These are phyloP conservation scores for Naja naja DNA, from an alignment of 2,113 vertebrate genomes.

Conservation along the genomic window DNA sequence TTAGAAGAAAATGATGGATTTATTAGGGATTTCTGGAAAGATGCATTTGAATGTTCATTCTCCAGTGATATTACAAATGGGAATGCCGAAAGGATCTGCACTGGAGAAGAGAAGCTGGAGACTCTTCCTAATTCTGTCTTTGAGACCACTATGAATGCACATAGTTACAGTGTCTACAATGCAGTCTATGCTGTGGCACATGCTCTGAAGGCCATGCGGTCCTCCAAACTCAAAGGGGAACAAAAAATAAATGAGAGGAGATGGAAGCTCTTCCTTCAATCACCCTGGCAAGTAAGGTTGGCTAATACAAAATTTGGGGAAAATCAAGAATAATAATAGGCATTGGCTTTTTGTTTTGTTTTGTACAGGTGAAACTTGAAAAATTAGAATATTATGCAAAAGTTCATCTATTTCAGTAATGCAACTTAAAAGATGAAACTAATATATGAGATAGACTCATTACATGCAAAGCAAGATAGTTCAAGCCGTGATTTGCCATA, in stretches of 20 bases:
- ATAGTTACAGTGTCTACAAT: neutral
- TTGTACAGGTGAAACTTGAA: no score
- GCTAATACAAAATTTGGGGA: neutral
- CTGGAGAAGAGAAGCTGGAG: neutral
- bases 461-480: no score
- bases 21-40: neutral
- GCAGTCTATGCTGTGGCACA: neutral
- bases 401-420: no score
- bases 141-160: neutral
- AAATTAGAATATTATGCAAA: no score
- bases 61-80: neutral
- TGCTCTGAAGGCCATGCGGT: neutral
- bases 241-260: neutral
- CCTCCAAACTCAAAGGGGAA: neutral
- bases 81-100: neutral
- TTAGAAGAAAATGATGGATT: neutral
- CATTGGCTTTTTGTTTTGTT: neutral
- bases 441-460: no score
- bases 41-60: neutral
- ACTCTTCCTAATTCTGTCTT: neutral
- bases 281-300: neutral
- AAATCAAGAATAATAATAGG: rapidly evolving
- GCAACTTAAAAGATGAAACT: no score
- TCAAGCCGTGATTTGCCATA: no score
- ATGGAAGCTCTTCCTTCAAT: neutral